These are phyloP conservation scores for Leucozona laternaria DNA, from an alignment of 2,888 invertebrate species.

Conservation along the genomic window DNA sequence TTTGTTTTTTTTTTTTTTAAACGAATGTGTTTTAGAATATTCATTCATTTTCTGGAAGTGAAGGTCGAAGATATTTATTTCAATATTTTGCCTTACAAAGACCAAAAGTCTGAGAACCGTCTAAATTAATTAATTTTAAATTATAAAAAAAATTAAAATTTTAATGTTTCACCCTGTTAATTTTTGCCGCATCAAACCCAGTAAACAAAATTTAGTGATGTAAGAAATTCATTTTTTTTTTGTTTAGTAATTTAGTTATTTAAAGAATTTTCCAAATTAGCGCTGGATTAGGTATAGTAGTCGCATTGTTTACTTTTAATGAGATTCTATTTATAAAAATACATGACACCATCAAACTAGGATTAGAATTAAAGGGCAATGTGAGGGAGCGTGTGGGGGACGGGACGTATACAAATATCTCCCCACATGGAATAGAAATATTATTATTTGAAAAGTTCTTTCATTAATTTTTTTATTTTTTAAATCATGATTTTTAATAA, in stretches of 20 bases:
- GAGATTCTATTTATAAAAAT: conserved; percentile 35
- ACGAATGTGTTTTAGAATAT: too few relatives aligned
- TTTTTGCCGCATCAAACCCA: conserved; percentile 20
- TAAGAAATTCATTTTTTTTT: conserved; percentile 26
- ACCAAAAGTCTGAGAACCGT: too few relatives aligned
- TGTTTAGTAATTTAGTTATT: conserved; percentile 27
- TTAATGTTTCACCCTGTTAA: background rate
- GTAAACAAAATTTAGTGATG: conserved; percentile 31
- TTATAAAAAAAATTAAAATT: background rate
- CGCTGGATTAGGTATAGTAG: background rate
- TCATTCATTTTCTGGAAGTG: too few relatives aligned
- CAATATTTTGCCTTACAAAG: too few relatives aligned
- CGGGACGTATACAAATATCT: background rate
- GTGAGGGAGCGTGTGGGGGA: background rate
- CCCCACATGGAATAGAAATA: background rate
- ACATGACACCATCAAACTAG: conserved; percentile 6
- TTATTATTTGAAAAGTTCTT: conserved; percentile 18
- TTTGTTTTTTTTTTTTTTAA: too few relatives aligned
- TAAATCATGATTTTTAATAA: conserved; percentile 17
- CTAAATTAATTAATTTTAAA: background rate
- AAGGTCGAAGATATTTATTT: too few relatives aligned
- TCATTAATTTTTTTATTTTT: conserved; percentile 23
- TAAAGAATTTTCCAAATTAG: conserved; percentile 42
- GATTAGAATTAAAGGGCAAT: background rate
- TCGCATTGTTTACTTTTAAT: conserved; percentile 23